Percentiles rank a stretch among this genome's conserved stretches.
These are phyloP conservation scores for Mus spretus DNA, from an alignment of 2,797 vertebrate genomes.

Conservation along the genomic window DNA sequence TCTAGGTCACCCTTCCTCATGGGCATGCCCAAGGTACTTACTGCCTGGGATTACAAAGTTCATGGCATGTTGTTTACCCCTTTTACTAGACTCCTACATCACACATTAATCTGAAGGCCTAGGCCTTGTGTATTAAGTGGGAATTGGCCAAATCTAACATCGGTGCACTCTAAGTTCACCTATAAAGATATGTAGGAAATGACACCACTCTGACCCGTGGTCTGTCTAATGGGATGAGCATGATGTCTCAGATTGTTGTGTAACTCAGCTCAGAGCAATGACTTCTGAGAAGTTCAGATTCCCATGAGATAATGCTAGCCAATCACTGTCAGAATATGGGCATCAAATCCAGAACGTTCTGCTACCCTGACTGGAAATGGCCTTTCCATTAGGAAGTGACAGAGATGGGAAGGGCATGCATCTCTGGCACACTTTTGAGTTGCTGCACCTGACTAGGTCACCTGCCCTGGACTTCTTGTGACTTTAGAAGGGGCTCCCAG, in stretches of 20 bases:
- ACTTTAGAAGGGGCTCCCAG: background rate
- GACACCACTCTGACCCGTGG: background rate
- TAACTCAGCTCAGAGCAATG: background rate
- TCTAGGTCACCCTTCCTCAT: background rate
- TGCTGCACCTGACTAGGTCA: rapidly evolving
- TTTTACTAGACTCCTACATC: background rate
- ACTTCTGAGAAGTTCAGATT: background rate
- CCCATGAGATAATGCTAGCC: background rate
- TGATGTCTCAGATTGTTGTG: background rate
- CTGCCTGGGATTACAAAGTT: background rate
- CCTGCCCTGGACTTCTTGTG: rapidly evolving
- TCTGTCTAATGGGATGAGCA: background rate
- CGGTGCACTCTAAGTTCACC: background rate
- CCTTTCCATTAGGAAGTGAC: background rate
- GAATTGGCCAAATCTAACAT: background rate
- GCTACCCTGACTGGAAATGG: background rate
- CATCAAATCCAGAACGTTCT: background rate
- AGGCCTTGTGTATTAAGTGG: background rate
- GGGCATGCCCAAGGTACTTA: background rate
- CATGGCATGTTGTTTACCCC: rapidly evolving
- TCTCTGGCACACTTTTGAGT: background rate
- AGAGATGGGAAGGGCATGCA: background rate
- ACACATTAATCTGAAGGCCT: background rate
- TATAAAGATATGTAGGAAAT: background rate
- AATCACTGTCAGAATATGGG: background rate